Percentiles rank a stretch among this genome's conserved stretches.
phyloP scores from a whole-genome alignment of 2,888 invertebrate species.

The Sesamia inferens region DNA sequence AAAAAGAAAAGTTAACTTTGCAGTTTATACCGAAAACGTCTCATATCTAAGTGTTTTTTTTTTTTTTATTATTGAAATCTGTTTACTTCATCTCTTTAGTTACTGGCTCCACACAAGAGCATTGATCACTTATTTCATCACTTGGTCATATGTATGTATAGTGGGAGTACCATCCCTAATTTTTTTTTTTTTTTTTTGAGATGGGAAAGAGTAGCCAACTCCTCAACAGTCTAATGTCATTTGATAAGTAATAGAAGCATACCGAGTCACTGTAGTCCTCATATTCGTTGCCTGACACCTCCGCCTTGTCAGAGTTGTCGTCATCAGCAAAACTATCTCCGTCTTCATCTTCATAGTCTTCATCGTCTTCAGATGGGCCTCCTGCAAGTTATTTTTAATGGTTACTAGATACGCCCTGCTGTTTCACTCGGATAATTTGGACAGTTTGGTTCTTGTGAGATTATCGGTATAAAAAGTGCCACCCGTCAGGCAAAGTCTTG shows the following conservation, averaged over 20 bases:
- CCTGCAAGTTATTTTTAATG: slow-evolving; percentile 14
- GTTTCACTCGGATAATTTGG: too few species aligned
- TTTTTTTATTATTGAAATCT: too few species aligned
- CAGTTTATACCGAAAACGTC: not conserved
- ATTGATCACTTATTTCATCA: too few species aligned
- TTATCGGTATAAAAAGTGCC: too few species aligned
- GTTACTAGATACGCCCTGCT: not conserved
- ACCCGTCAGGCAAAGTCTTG: too few species aligned
- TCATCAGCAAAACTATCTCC: slow-evolving; percentile 74
- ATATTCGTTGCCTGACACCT: slow-evolving; percentile 81
- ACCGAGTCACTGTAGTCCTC: slow-evolving; percentile 84
- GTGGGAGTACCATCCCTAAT: not conserved
- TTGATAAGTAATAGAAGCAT: not conserved
- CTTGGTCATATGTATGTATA: too few species aligned
- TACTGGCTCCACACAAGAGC: too few species aligned
- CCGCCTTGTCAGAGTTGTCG: slow-evolving; percentile 82
- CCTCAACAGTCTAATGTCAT: not conserved
- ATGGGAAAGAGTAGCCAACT: not conserved
- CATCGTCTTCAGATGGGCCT: slow-evolving; percentile 60
- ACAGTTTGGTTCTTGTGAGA: too few species aligned
- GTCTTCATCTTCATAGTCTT: slow-evolving; percentile 69
- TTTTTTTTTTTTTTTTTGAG: too few species aligned
- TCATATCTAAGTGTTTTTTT: not conserved
- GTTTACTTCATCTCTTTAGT: too few species aligned
- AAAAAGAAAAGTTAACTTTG: not conserved